Base-by-base conservation (phyloP, 2,797 vertebrate species). In the Sebastes cheni region DNA sequence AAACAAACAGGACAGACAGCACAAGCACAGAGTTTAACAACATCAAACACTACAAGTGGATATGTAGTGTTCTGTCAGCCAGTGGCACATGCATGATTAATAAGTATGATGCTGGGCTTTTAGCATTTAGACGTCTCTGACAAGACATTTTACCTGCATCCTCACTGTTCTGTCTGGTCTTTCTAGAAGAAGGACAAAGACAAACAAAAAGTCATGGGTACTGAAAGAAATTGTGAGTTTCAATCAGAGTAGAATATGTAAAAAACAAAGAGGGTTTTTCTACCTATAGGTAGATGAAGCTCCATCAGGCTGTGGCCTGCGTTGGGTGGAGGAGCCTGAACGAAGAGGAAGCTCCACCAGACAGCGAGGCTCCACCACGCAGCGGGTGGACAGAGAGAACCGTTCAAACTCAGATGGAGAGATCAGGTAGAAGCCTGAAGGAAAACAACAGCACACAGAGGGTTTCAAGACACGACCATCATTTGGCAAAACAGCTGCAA, bases 341-440 rank as follows among this genome's bases (percentile, higher is more conserved):
- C 67, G 84, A 12, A 77, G 74, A 1, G 95, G 92, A 14, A 87
- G n/a, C 52, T 97, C 96, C 60, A 99, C 96, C 20, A 97, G 75
- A 76, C 96, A 98, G 39, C 95, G 95, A 13, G 98, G 98, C 90
- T 98, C 97, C 86, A 99, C 97, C 79, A 99, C 34, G 93, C 92
- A 96, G 23, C 98, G 97, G 23, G 98, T 96, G 22, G 98, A 99
- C 76, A 99, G 92, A 14, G 99, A 99, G 92, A 99, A 99, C 25
- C 98, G 97, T 86, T 99, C 98, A 89, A 99, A 99, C 92, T 99
- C 98, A 0, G 99, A 99, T 0, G 98, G 99, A 0, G 99, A 99
- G 86, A 99, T 99, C 87, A 99, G 94, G 89, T 99, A 99, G 94
- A 99, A 99, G 18, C 99, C 99, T 99, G 82, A 7, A 83, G 32